These are phyloP conservation scores for Nemoura dubitans DNA, from an alignment of 2,888 invertebrate species.

Conservation along the genomic window DNA sequence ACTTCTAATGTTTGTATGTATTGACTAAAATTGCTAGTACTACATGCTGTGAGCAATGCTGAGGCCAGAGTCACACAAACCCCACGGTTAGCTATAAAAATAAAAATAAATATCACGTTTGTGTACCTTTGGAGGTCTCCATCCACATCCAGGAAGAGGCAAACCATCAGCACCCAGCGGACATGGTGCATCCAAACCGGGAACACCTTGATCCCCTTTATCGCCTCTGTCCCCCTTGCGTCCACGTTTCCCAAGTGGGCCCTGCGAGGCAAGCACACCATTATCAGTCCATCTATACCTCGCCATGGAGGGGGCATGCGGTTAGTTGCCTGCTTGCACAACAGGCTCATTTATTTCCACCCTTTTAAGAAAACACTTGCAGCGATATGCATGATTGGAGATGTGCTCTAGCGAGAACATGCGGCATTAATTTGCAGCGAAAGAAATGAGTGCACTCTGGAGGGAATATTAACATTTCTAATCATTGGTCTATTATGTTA, in stretches of 20 bases:
- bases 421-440: neutral
- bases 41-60: too few relatives aligned
- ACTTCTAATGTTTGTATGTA: too few relatives aligned
- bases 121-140: constrained; percentile 71
- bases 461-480: too few relatives aligned
- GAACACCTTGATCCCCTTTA: constrained; percentile 96
- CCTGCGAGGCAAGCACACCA: constrained; percentile 65
- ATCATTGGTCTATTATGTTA: too few relatives aligned
- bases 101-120: neutral
- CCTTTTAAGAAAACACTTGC: neutral
- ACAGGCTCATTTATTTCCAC: neutral
- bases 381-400: neutral
- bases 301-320: neutral
- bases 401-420: neutral
- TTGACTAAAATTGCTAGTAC: too few relatives aligned
- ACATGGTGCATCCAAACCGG: constrained; percentile 98
- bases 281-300: neutral
- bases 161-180: constrained; percentile 95
- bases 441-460: neutral
- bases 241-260: constrained; percentile 88
- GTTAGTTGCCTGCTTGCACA: neutral
- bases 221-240: constrained; percentile 92
- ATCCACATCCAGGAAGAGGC: constrained; percentile 95
- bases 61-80: too few relatives aligned
- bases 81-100: neutral